These are phyloP conservation scores for Crocodylus rhombifer DNA, from an alignment of 2,797 vertebrate genomes.

Conservation along the genomic window DNA sequence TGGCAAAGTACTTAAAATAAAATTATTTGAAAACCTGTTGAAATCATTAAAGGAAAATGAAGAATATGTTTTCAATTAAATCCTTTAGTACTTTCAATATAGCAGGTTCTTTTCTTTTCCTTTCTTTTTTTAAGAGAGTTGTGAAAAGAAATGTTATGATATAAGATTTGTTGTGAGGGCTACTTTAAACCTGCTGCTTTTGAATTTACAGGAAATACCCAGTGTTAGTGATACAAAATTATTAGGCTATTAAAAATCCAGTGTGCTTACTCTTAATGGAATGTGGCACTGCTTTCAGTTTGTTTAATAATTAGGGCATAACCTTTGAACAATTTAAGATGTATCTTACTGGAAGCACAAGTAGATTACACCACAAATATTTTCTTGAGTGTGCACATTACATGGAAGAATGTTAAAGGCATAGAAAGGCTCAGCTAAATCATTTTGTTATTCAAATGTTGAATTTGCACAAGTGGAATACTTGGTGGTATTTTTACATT, in stretches of 20 bases:
- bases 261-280: not conserved
- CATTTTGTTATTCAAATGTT: slow-evolving; percentile 32
- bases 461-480: slow-evolving; percentile 33
- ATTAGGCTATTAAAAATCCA: slow-evolving; percentile 18
- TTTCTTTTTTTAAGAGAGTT: not conserved
- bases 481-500: slow-evolving; percentile 42
- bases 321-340: not conserved
- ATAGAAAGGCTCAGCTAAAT: slow-evolving; percentile 50
- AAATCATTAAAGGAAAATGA: slow-evolving; percentile 12
- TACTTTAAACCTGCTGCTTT: slow-evolving; percentile 22
- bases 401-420: slow-evolving; percentile 42
- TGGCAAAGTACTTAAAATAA: not conserved
- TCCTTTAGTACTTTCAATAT: not conserved
- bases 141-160: not conserved
- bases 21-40: not conserved
- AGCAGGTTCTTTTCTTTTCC: not conserved
- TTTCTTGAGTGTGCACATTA: slow-evolving; percentile 20
- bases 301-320: not conserved
- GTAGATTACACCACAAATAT: slow-evolving; percentile 16
- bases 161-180: not conserved
- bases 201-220: slow-evolving; percentile 19
- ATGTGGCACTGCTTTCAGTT: slow-evolving; percentile 10
- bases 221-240: not conserved
- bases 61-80: slow-evolving; percentile 1
- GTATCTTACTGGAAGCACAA: not conserved